These are phyloP conservation scores for Apis mellifera DNA, from an alignment of 1,140 invertebrate species.

Conservation along the genomic window DNA sequence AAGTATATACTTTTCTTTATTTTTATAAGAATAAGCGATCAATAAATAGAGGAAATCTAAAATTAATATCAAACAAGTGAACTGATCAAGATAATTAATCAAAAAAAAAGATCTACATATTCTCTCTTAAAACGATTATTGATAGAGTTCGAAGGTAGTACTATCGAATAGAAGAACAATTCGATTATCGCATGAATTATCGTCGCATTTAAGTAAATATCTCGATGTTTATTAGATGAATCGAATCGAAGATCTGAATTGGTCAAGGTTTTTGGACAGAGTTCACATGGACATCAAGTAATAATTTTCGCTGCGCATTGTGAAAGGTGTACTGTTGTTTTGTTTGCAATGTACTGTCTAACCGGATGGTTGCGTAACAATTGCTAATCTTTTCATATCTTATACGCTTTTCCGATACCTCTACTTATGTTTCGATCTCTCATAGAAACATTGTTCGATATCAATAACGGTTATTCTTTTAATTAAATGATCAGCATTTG, in stretches of 20 bases:
- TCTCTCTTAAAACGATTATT: neutral
- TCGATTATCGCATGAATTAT: neutral
- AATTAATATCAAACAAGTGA: neutral
- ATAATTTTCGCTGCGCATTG: slow-evolving; percentile 59
- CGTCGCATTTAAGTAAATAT: neutral
- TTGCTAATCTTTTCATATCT: slow-evolving; percentile 48
- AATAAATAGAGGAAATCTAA: neutral
- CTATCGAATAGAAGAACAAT: neutral
- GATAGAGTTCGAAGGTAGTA: neutral
- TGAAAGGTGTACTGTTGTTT: slow-evolving; percentile 59
- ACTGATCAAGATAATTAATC: neutral
- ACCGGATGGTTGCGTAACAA: slow-evolving; percentile 62
- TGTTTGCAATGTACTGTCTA: slow-evolving; percentile 51
- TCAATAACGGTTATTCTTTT: neutral
- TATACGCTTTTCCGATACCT: neutral
- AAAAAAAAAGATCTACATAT: too few species aligned
- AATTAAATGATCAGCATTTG: neutral
- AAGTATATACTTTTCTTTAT: neutral
- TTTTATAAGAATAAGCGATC: neutral
- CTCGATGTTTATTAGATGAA: neutral
- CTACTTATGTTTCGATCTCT: neutral
- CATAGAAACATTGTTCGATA: neutral
- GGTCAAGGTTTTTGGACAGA: slow-evolving; percentile 47
- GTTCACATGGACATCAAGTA: slow-evolving; percentile 32
- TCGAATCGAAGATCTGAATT: slow-evolving; percentile 26